These are phyloP conservation scores for Melanerpes formicivorus DNA, from an alignment of 2,113 vertebrate genomes.

Conservation along the genomic window DNA sequence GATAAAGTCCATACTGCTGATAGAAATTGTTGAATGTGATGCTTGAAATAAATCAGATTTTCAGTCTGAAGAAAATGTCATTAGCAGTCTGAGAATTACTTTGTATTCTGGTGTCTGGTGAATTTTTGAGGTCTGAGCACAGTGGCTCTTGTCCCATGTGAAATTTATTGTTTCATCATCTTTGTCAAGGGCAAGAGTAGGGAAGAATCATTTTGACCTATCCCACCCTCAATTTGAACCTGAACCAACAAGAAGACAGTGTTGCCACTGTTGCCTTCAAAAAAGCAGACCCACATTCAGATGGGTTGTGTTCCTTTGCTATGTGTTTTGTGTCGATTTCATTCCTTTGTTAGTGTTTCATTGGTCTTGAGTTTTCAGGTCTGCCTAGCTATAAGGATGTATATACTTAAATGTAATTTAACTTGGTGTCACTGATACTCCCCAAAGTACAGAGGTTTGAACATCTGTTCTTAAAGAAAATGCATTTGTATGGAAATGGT, in stretches of 20 bases:
- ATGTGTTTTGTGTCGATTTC: background rate
- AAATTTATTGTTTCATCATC: background rate
- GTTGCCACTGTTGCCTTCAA: background rate
- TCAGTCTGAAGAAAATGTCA: background rate
- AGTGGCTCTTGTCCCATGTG: background rate
- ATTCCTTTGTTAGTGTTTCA: background rate
- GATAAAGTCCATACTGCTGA: background rate
- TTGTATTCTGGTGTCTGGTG: fast-evolving
- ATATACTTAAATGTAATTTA: background rate
- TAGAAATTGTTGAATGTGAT: background rate
- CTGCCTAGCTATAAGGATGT: background rate
- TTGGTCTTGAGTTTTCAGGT: background rate
- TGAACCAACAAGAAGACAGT: background rate
- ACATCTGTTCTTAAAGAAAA: background rate
- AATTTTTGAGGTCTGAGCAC: background rate
- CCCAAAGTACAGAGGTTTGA: background rate
- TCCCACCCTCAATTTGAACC: background rate
- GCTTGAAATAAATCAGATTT: background rate
- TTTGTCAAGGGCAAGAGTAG: fast-evolving
- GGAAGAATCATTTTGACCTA: background rate
- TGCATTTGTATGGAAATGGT: background rate
- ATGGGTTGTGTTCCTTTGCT: background rate
- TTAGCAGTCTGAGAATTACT: background rate
- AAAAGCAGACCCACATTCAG: background rate
- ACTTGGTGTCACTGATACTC: background rate